A percentile compares a stretch with the other conserved stretches of the same genome.
These are phyloP conservation scores for Lamprologus ornatipinnis DNA, from an alignment of 2,113 vertebrate species.

Conservation along the genomic window DNA sequence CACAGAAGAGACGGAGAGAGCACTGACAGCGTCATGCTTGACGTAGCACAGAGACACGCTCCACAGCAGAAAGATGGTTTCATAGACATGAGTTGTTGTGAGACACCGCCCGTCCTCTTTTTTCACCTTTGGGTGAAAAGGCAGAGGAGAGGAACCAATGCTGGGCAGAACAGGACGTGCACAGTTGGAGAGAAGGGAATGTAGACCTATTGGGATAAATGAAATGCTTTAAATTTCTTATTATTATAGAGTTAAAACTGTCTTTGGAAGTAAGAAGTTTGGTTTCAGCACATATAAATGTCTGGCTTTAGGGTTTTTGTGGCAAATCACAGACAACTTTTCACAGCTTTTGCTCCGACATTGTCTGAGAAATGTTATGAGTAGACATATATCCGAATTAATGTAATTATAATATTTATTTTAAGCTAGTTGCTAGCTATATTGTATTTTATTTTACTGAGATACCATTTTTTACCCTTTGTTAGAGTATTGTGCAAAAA, in stretches of 20 bases:
- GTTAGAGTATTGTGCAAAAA: background rate
- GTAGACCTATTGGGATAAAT: background rate
- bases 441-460: background rate
- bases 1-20: constrained; percentile 54
- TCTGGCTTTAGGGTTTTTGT: background rate
- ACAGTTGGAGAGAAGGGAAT: background rate
- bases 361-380: background rate
- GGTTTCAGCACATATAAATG: background rate
- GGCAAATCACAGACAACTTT: background rate
- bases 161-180: background rate
- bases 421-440: background rate
- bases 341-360: background rate
- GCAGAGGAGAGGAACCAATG: background rate
- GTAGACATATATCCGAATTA: background rate
- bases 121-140: background rate
- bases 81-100: background rate
- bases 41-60: constrained; percentile 33
- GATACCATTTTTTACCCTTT: background rate
- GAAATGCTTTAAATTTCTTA: background rate
- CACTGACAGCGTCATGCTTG: constrained; percentile 38
- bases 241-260: background rate
- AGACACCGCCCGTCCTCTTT: constrained; percentile 2
- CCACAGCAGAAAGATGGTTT: constrained; percentile 61
- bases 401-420: background rate
- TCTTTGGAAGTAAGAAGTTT: background rate